These are phyloP conservation scores for Cataglyphis altisquamis DNA, from an alignment of 2,888 invertebrate genomes.

Conservation along the genomic window DNA sequence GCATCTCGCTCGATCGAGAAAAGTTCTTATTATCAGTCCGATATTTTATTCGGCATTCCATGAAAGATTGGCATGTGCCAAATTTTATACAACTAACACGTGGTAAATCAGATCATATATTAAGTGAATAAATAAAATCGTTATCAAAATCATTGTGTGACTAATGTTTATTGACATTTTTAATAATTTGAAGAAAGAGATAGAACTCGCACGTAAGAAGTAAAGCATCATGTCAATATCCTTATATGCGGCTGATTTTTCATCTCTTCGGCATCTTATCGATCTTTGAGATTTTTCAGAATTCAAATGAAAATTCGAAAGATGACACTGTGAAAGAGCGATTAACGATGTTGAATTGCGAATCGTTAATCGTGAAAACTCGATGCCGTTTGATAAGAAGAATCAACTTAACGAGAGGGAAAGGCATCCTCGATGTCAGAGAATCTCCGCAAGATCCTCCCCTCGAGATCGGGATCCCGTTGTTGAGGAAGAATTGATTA, in stretches of 20 bases:
- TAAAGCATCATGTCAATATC: conserved; percentile 1
- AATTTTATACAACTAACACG: not conserved
- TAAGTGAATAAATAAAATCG: not conserved
- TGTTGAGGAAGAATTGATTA: not conserved
- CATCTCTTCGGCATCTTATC: not conserved
- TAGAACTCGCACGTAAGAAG: not conserved
- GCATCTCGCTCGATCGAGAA: not conserved
- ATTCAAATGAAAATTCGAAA: not conserved
- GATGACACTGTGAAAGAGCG: not conserved
- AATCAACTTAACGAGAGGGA: not conserved
- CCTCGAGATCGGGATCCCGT: not conserved
- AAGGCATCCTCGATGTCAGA: not conserved
- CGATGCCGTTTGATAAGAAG: not conserved
- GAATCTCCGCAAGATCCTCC: not conserved
- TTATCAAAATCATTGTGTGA: not conserved
- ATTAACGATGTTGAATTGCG: not conserved
- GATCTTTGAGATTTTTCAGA: not conserved
- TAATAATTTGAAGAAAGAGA: not conserved
- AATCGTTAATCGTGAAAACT: not conserved
- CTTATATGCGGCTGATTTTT: not conserved
- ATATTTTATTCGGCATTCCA: not conserved
- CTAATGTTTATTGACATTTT: not conserved
- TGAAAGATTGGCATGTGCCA: not conserved
- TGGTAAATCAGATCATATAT: not conserved
- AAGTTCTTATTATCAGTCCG: not conserved